phyloP scores from a whole-genome alignment of 1,140 invertebrate genomes.

The Bombus waltoni region DNA sequence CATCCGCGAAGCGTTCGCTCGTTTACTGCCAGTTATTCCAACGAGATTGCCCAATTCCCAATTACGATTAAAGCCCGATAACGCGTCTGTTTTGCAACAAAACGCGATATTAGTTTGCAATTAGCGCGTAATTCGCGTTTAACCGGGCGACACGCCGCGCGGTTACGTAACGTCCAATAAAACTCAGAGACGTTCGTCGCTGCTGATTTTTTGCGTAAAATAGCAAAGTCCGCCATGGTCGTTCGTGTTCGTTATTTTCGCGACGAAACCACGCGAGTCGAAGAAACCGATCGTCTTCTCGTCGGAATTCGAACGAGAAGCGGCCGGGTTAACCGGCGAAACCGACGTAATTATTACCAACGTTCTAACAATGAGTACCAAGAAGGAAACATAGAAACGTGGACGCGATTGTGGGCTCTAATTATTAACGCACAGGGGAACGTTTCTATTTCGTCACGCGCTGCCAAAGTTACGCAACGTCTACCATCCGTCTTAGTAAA shows the following conservation, averaged over 20 bases:
- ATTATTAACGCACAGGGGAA: slow-evolving; percentile 31
- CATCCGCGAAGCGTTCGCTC: no score
- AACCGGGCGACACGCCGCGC: not conserved
- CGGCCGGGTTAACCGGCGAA: not conserved
- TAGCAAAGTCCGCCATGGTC: not conserved
- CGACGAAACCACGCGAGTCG: not conserved
- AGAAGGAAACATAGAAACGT: slow-evolving; percentile 37
- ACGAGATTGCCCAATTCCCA: no score
- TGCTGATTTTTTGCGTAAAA: not conserved
- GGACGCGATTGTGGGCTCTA: slow-evolving; percentile 22
- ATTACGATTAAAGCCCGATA: not conserved
- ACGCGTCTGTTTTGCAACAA: not conserved
- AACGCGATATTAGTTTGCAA: not conserved
- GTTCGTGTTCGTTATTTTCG: not conserved
- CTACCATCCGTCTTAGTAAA: not conserved
- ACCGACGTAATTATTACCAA: slow-evolving; percentile 37
- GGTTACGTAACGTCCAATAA: slow-evolving; percentile 8
- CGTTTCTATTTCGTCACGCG: slow-evolving; percentile 34
- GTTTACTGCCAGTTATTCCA: no score
- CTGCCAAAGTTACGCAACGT: slow-evolving; percentile 4
- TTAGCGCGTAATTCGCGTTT: slow-evolving; percentile 4
- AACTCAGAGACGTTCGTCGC: not conserved
- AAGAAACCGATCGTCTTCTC: not conserved
- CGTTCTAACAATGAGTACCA: slow-evolving; percentile 37
- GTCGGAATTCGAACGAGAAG: not conserved